Base-by-base conservation (phyloP, 2,888 invertebrate species). In the Drosophila anceps region DNA sequence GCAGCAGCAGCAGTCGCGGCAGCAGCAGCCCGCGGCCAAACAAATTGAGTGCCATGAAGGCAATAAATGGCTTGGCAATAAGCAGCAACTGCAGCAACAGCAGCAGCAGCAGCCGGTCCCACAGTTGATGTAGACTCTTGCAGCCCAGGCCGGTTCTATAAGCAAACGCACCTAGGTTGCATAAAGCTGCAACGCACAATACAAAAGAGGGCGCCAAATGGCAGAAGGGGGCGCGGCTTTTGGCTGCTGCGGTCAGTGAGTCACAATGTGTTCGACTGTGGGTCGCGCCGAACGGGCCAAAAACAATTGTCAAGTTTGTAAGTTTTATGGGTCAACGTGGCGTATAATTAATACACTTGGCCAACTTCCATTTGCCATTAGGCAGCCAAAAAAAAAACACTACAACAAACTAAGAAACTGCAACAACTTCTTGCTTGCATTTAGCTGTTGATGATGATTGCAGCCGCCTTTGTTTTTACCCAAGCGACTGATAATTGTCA, bases 11-110 rank as follows among this genome's bases (percentile, higher is more conserved):
- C n/a, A n/a, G n/a, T n/a, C n/a, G 81, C 84, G 69, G 84, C 82
- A 59, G 82, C 82, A 69, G 88, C 83, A 69, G 85, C 85, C 88
- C 80, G 69, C 82, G 87, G 85, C 82, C 82, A 84, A 86, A 88
- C 88, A 86, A 86, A 86, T 86, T 86, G 85, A 86, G 85, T 86
- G 85, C 87, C 88, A 86, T 84, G 88, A 88, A 88, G 84, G 82
- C 84, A 84, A 84, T 88, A 84, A 84, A 86, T 88, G 88, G 87
- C 88, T 73, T 78, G 76, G 66, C 66, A 65, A 78, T 80, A 79
- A 75, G 73, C 73, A 79, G 59, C 62, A 60, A 51, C 71, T 66
- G 44, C 73, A 60, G 39, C 72, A 51, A 55, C 58, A 44, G 48
- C 51, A 20, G 55, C 72, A 66, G 62, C 73, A 54, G 57, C 69